A percentile compares a stretch with the other conserved stretches of the same genome.
Evolutionary conservation across 2,113 vertebrate genomes (phyloP).

Genomic region (Panthera tigris): DNA sequence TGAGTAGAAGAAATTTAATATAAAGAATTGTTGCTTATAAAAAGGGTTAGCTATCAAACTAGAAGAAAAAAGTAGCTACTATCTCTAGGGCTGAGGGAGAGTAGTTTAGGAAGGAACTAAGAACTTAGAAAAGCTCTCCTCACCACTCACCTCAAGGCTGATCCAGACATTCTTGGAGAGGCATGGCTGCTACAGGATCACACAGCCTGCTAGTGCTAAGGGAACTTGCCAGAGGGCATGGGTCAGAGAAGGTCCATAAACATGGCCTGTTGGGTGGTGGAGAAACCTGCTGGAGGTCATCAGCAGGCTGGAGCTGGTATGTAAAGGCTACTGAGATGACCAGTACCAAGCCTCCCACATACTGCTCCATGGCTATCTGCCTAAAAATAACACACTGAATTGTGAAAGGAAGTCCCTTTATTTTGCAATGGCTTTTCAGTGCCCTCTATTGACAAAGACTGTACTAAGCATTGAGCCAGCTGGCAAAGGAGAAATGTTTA

Average conservation of each 20-base stretch:
- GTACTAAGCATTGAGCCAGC: not conserved
- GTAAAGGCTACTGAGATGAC: not conserved
- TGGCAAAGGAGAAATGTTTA: not conserved
- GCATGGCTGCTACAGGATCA: not conserved
- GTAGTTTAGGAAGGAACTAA: not conserved
- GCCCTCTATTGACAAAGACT: not conserved
- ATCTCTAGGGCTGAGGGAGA: not conserved
- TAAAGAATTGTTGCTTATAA: not conserved
- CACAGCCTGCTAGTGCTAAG: not conserved
- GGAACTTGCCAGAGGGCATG: not conserved
- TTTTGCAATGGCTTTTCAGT: not conserved
- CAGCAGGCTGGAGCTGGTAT: not conserved
- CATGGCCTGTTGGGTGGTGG: not conserved
- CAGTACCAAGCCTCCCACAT: not conserved
- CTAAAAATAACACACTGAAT: not conserved
- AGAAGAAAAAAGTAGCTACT: not conserved
- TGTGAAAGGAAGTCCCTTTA: not conserved
- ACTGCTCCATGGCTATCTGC: not conserved
- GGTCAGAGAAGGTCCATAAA: not conserved
- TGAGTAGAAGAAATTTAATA: not conserved
- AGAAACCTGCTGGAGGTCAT: not conserved
- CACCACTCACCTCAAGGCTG: not conserved
- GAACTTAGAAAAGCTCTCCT: not conserved
- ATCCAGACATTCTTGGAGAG: not conserved
- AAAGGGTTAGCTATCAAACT: not conserved